Conservation (phyloP, 2,888 invertebrate genomes). For the Harmothoe impar region DNA sequence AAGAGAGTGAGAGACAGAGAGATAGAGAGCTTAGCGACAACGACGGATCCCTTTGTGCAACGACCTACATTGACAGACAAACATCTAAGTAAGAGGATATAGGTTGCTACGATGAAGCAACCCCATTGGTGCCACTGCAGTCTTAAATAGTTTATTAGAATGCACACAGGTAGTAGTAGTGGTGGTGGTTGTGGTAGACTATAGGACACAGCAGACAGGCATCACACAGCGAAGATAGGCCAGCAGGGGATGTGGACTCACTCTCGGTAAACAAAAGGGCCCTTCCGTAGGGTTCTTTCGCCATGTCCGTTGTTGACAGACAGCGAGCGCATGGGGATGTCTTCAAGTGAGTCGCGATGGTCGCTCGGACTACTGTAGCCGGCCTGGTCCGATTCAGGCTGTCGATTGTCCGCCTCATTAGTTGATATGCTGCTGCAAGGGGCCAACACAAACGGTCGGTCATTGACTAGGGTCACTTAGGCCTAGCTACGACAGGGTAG, state of each 20-base stretch:
- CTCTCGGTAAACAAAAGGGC: constrained; percentile 80
- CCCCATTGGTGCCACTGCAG: background rate
- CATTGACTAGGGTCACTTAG: constrained; percentile 15
- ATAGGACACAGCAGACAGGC: constrained; percentile 53
- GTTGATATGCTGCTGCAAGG: constrained; percentile 65
- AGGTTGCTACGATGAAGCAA: background rate
- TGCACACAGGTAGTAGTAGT: background rate
- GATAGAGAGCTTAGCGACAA: background rate
- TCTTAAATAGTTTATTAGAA: background rate
- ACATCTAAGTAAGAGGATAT: constrained; percentile 4
- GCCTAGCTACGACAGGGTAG: background rate
- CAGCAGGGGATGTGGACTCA: constrained; percentile 54
- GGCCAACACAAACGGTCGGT: constrained; percentile 41
- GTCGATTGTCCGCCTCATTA: constrained; percentile 65
- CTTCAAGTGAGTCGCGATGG: constrained; percentile 82
- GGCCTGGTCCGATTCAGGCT: constrained; percentile 65
- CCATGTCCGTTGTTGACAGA: constrained; percentile 85
- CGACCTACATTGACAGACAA: constrained; percentile 18
- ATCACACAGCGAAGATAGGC: background rate
- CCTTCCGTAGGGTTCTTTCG: constrained; percentile 75
- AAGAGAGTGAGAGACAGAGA: constrained; percentile 23
- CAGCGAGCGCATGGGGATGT: constrained; percentile 90
- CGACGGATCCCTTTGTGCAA: constrained; percentile 31
- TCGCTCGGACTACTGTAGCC: constrained; percentile 71
- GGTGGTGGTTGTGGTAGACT: background rate